Percentiles rank a stretch among this genome's conserved stretches.
Conservation (phyloP, 2,797 vertebrate genomes). For the Crocodylus rhombifer region DNA sequence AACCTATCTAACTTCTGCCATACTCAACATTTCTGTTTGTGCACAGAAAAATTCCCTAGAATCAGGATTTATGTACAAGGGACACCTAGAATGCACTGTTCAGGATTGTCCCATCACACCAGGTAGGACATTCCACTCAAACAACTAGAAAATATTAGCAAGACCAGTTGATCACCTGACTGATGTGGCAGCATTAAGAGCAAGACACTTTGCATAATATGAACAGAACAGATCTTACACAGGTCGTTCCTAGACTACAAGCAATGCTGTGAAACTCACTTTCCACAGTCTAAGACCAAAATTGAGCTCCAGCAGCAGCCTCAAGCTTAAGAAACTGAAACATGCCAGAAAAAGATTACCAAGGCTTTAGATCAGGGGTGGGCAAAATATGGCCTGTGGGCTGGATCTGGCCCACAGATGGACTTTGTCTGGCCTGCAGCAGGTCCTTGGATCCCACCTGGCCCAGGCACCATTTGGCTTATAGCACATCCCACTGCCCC, state of each 20-base stretch:
- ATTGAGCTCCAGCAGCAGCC: not conserved
- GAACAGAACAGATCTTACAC: not conserved
- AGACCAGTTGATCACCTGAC: not conserved
- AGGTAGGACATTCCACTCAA: not conserved
- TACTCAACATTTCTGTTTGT: not conserved
- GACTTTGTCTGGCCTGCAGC: no score
- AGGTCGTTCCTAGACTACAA: not conserved
- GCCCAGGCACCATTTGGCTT: no score
- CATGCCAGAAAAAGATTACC: not conserved
- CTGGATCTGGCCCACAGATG: no score
- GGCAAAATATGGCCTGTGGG: no score
- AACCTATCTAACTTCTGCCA: not conserved
- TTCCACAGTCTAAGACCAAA: slow-evolving; percentile 18
- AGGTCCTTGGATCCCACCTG: no score
- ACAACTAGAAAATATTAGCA: not conserved
- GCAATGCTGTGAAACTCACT: not conserved
- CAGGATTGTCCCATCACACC: not conserved
- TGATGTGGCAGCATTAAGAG: not conserved
- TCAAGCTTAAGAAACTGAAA: not conserved
- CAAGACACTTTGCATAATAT: not conserved
- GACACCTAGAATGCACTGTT: not conserved
- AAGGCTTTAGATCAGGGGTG: not conserved
- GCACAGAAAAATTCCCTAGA: not conserved
- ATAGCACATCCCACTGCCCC: no score
- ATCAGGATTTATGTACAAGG: not conserved